phyloP scores from a whole-genome alignment of 2,797 vertebrate species.

The Odontamblyopus lacepedii region DNA sequence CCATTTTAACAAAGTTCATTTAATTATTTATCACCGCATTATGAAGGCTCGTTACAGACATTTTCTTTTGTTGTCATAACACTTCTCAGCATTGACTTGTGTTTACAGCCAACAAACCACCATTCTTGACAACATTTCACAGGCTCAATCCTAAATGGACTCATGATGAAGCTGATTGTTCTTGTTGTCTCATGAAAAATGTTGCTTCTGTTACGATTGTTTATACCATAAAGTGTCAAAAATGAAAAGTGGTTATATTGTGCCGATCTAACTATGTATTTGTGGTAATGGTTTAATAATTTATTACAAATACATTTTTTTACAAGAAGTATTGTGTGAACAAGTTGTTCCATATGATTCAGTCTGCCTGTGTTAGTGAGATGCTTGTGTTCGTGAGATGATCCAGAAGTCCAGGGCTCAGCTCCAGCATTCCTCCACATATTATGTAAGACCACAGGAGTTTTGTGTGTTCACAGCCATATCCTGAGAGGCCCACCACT shows the following conservation, averaged over 20 bases:
- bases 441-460: conserved; percentile 61
- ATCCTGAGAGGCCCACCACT: conserved; percentile 25
- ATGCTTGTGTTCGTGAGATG: conserved; percentile 25
- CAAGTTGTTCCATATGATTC: neutral
- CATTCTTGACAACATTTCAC: neutral
- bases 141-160: neutral
- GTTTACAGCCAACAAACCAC: conserved; percentile 8
- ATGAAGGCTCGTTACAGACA: neutral
- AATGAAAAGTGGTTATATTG: no score
- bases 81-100: neutral
- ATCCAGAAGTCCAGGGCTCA: conserved; percentile 49
- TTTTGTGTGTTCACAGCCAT: conserved; percentile 12
- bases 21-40: conserved; percentile 1
- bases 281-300: neutral
- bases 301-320: conserved; percentile 8
- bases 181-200: no score
- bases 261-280: neutral
- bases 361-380: neutral
- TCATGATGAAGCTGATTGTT: neutral
- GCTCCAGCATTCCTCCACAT: conserved; percentile 68
- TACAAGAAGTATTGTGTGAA: neutral
- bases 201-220: neutral
- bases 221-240: neutral
- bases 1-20: neutral
- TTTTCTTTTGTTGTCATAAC: conserved; percentile 4